phyloP scores from a whole-genome alignment of 1,140 invertebrate genomes.

The Melanaphis sacchari region DNA sequence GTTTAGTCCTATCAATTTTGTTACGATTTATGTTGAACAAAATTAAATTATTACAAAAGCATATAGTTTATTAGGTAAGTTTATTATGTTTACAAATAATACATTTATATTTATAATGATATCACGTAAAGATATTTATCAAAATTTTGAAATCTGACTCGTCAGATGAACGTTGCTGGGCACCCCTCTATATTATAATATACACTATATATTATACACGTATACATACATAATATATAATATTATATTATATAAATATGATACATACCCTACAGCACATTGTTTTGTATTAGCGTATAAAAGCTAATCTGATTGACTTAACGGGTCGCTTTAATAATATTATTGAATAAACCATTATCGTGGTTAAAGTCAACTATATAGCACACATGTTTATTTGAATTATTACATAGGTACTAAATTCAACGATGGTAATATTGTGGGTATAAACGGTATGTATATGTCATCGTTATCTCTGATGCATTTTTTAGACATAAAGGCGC shows the following conservation, averaged over 20 bases:
- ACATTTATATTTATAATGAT: background rate
- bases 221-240: background rate
- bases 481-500: background rate
- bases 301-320: conserved; percentile 40
- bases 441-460: conserved; percentile 6
- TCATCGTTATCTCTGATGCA: background rate
- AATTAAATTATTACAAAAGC: background rate
- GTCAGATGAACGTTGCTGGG: background rate
- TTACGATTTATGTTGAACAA: background rate
- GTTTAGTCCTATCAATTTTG: background rate
- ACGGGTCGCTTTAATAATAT: conserved; percentile 32
- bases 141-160: background rate
- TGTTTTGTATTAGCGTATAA: background rate
- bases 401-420: background rate
- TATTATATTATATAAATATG: background rate
- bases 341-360: conserved; percentile 52
- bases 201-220: background rate
- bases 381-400: background rate
- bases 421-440: background rate
- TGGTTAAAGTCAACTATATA: background rate
- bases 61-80: background rate
- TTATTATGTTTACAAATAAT: background rate
- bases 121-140: background rate
- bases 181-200: background rate
- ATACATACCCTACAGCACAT: background rate